Percentiles rank a stretch among this genome's conserved stretches.
Conservation (phyloP, 2,888 invertebrate species). For the Papilio gigon region DNA sequence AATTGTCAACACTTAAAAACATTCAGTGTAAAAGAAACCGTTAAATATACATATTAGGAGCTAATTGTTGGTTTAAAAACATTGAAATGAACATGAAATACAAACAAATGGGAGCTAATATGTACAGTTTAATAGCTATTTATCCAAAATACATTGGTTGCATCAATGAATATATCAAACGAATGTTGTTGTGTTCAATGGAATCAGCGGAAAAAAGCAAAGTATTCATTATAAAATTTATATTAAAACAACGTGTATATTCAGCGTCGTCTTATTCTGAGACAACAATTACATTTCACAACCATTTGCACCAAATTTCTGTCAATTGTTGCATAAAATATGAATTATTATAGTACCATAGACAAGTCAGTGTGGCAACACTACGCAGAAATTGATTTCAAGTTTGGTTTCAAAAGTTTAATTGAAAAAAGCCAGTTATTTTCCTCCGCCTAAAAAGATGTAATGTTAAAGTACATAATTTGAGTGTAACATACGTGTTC, state of each 20-base stretch:
- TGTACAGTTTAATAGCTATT: not conserved
- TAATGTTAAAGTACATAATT: not conserved
- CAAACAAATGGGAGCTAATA: not conserved
- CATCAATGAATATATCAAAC: not conserved
- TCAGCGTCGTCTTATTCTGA: slow-evolving; percentile 28
- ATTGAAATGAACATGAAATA: not conserved
- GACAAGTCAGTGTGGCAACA: slow-evolving; percentile 20
- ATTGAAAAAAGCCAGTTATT: not conserved
- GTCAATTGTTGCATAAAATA: slow-evolving; percentile 29
- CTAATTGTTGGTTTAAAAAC: not conserved
- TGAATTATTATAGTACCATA: slow-evolving; percentile 9
- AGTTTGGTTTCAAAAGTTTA: slow-evolving; percentile 3
- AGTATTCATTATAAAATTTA: slow-evolving; percentile 16
- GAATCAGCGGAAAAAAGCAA: slow-evolving; percentile 3
- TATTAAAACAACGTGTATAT: slow-evolving; percentile 24
- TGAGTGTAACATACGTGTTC: not conserved
- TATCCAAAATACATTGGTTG: not conserved
- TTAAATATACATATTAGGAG: not conserved
- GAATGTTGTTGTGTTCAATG: no score
- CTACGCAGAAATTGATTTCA: slow-evolving; percentile 19
- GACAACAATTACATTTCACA: slow-evolving; percentile 46
- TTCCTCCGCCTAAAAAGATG: not conserved
- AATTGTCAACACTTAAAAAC: not conserved
- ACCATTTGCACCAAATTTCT: slow-evolving; percentile 49
- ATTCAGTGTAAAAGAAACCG: not conserved